Conservation (phyloP, 1,140 invertebrate genomes). For the Rhizoglyphus robini region DNA sequence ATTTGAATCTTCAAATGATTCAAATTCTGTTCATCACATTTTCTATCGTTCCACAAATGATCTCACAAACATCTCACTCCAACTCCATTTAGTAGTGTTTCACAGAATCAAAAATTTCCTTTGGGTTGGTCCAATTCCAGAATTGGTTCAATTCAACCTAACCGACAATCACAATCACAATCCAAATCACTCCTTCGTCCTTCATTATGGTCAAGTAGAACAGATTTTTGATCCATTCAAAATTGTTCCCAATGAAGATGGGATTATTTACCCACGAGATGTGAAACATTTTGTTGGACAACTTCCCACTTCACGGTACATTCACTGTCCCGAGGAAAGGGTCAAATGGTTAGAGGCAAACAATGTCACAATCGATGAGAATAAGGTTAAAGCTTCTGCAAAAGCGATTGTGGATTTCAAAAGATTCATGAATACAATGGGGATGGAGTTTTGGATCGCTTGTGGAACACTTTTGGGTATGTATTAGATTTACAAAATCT, state of each 20-base stretch:
- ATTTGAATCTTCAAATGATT: no score
- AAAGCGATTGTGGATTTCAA: neutral
- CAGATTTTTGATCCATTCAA: neutral
- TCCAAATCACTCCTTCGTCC: no score
- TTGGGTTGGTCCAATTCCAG: neutral
- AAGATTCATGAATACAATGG: neutral
- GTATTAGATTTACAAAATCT: no score
- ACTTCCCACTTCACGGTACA: conserved; percentile 5
- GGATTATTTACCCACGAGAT: neutral
- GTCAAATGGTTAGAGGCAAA: neutral
- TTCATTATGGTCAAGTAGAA: neutral
- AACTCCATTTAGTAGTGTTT: conserved; percentile 23
- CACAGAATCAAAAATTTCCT: neutral
- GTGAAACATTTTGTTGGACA: no score
- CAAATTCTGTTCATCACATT: no score
- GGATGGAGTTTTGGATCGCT: neutral
- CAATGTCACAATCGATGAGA: neutral
- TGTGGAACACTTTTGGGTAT: no score
- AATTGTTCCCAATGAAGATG: neutral
- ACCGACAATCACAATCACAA: no score
- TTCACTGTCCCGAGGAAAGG: neutral
- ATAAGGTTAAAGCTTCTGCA: no score
- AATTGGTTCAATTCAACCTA: no score
- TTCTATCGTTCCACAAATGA: neutral
- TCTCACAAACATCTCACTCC: neutral